Base-by-base conservation (phyloP, 92 coral and sea anemone genomes). In the Blastomussa wellsi region DNA sequence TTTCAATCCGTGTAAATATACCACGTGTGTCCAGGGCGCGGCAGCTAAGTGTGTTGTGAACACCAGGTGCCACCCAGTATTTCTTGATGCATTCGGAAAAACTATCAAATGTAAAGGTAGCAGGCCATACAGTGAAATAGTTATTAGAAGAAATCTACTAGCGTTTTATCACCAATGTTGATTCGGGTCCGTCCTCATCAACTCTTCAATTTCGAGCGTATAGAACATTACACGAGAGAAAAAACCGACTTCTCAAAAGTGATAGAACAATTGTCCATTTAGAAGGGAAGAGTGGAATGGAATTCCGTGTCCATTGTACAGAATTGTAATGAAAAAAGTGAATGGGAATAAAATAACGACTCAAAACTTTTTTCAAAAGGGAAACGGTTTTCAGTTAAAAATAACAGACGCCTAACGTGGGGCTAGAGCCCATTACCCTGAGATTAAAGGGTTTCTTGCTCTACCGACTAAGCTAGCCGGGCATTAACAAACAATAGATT, bases 41-140 rank as follows among this genome's bases (percentile, higher is more conserved):
- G 97, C 95, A 11, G 99, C 98, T 37, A 95, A 95, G 66, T 96
- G 99, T 39, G 92, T 94, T 35, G 98, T 96, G n/a, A 93, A 95
- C 82, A 96, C 99, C 51, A 94, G 92, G 72, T 96, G 99, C 66
- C 98, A 96, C 52, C 98, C 99, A 0, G 95, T 96, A 20, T 96
- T 94, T 89, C 94, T 94, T 78, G 94, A 90, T 86, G 91, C 98
- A 5, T 89, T 91, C 53, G 99, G 99, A 20, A 90, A 96, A 74
- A 92, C 79, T 53, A 88, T 94, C 82, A 90, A 90, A 75, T 96
- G 99, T 82, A 91, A 92, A 92, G 99, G 99, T 96, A 83, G 29
- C 69, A 32, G 6, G 7, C 48, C n/a, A 76, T 19, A 11, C 4
- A 8, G 28, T 62, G 68, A 62, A 26, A 62, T 62, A 60, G 12